Evolutionary conservation across 2,113 vertebrate genomes (phyloP).

Genomic region (Strigops habroptila): DNA sequence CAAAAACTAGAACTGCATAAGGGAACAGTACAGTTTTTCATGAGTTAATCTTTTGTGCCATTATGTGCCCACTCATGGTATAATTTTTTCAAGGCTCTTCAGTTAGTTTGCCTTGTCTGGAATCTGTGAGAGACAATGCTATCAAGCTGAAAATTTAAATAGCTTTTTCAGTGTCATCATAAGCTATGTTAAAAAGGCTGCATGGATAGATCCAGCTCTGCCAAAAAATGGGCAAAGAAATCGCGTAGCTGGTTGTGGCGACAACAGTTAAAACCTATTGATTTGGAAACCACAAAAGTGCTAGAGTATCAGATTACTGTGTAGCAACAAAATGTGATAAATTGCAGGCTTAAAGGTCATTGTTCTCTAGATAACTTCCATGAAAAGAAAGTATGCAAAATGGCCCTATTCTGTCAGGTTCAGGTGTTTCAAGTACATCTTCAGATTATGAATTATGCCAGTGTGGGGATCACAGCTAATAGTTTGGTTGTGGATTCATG

Average conservation of each 20-base stretch:
- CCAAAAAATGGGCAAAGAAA: background rate
- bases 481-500: background rate
- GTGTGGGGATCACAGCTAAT: background rate
- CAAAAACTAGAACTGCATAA: background rate
- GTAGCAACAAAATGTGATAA: background rate
- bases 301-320: background rate
- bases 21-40: background rate
- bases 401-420: background rate
- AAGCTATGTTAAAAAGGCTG: background rate
- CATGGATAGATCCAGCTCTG: background rate
- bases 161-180: background rate
- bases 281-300: background rate
- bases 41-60: background rate
- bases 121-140: background rate
- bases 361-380: background rate
- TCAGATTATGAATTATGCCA: background rate
- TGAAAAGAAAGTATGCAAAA: background rate
- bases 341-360: background rate
- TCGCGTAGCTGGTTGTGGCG: background rate
- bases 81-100: background rate
- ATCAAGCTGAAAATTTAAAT: background rate
- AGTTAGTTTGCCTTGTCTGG: background rate
- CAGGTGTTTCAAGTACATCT: background rate
- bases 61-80: background rate
- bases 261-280: background rate